A percentile compares a stretch with the other conserved stretches of the same genome.
These are phyloP conservation scores for Baccha elongata DNA, from an alignment of 2,888 invertebrate species.

Conservation along the genomic window DNA sequence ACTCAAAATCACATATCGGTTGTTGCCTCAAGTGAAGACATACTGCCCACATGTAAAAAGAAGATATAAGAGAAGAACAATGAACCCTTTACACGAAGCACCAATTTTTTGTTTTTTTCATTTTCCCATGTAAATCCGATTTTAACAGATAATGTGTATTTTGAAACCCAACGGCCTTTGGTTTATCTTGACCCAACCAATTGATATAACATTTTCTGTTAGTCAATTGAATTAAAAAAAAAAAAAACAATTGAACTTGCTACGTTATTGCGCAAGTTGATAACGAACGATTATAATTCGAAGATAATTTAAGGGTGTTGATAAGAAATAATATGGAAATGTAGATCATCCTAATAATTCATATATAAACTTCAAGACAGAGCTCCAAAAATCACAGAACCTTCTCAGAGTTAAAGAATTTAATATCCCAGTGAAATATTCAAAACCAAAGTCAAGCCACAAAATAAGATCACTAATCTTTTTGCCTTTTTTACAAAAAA, in stretches of 20 bases:
- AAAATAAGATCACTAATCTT: background rate
- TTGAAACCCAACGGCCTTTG: background rate
- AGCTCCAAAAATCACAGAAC: background rate
- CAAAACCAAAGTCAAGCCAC: background rate
- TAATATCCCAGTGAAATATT: background rate
- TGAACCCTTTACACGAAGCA: constrained; percentile 1
- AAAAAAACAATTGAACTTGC: background rate
- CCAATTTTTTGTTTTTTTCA: background rate
- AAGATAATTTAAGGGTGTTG: background rate
- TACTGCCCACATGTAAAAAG: background rate
- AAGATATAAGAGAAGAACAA: background rate
- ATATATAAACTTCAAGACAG: background rate
- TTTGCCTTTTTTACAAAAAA: background rate
- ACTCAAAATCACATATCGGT: background rate
- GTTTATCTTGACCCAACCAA: constrained; percentile 3
- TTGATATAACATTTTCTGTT: background rate
- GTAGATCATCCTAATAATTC: background rate
- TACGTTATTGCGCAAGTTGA: constrained; percentile 3
- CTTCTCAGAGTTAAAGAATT: constrained; percentile 1
- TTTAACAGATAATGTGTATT: background rate
- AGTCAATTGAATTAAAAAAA: background rate
- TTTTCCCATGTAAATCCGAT: background rate
- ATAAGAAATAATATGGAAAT: background rate
- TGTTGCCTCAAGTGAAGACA: background rate
- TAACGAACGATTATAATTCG: constrained; percentile 6